Conservation (phyloP, 1,140 invertebrate species). For the Oscheius sp. region DNA sequence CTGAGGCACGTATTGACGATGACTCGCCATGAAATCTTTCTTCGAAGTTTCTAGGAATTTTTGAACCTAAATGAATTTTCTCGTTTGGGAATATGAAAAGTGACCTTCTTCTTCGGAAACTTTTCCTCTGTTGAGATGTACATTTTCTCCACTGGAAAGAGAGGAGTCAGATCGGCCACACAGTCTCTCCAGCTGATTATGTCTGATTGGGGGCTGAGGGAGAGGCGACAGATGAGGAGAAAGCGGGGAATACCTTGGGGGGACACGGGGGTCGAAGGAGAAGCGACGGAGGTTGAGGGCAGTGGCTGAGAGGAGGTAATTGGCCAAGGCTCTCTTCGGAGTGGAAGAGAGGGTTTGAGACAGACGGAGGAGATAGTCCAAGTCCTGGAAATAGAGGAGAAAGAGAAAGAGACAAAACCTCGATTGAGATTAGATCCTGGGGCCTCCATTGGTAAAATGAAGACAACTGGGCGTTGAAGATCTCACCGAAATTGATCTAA, state of each 20-base stretch:
- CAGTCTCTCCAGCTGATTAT: constrained; percentile 34
- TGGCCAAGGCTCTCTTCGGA: constrained; percentile 23
- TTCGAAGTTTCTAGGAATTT: constrained; percentile 27
- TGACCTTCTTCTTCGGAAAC: background rate
- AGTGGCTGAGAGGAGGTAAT: constrained; percentile 31
- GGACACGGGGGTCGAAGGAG: constrained; percentile 10
- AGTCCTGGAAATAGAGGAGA: constrained; percentile 7
- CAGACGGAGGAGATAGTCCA: constrained; percentile 25
- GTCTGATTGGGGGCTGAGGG: background rate
- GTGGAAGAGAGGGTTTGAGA: constrained; percentile 4
- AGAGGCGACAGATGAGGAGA: background rate
- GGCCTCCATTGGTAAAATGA: constrained; percentile 28
- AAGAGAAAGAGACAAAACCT: background rate
- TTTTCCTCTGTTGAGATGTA: constrained; percentile 18
- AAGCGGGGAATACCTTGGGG: constrained; percentile 11
- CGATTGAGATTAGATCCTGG: constrained; percentile 15
- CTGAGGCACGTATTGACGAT: constrained; percentile 13
- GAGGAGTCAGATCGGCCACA: constrained; percentile 20
- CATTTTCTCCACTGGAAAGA: constrained; percentile 23
- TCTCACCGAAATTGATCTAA: constrained; percentile 23
- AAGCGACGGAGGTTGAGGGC: constrained; percentile 28
- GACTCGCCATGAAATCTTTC: constrained; percentile 14
- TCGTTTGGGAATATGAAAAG: background rate
- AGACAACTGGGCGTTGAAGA: constrained; percentile 30
- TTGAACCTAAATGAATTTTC: constrained; percentile 8